A percentile compares a stretch with the other conserved stretches of the same genome.
These are phyloP conservation scores for Apotomis capreana DNA, from an alignment of 2,888 invertebrate genomes.

Conservation along the genomic window DNA sequence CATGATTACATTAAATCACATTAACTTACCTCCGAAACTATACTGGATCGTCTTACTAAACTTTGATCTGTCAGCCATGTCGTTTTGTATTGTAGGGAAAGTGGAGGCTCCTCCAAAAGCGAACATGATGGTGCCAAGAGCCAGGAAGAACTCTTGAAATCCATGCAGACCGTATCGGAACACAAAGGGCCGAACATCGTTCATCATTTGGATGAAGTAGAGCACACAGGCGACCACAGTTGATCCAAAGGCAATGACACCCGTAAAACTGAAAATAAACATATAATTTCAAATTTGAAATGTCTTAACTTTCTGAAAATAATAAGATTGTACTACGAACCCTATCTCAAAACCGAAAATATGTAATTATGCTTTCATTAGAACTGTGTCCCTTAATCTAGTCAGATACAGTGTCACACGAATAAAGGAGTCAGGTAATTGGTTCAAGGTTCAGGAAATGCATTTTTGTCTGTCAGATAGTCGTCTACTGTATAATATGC, in stretches of 20 bases:
- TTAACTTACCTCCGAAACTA: constrained; percentile 84
- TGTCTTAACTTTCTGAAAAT: too few relatives aligned
- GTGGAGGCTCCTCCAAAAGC: constrained; percentile 89
- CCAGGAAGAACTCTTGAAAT: constrained; percentile 86
- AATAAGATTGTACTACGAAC: too few relatives aligned
- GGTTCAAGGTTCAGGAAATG: too few relatives aligned
- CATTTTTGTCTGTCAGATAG: too few relatives aligned
- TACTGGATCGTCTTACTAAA: constrained; percentile 85
- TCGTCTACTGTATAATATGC: too few relatives aligned
- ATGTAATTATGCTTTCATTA: too few relatives aligned
- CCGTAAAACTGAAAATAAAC: constrained; percentile 80
- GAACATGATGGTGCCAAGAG: constrained; percentile 88
- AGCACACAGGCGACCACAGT: constrained; percentile 85
- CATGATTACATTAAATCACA: constrained; percentile 22
- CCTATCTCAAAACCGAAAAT: too few relatives aligned
- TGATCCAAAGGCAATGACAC: constrained; percentile 85
- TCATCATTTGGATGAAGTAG: constrained; percentile 84
- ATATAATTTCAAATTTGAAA: too few relatives aligned
- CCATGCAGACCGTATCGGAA: constrained; percentile 79
- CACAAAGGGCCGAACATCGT: constrained; percentile 76
- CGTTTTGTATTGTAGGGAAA: constrained; percentile 91
- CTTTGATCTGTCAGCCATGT: constrained; percentile 86
- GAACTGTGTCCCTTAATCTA: too few relatives aligned
- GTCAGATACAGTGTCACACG: too few relatives aligned
- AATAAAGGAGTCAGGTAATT: too few relatives aligned